These are phyloP conservation scores for Ochropleura plecta DNA, from an alignment of 2,888 invertebrate species.

Conservation along the genomic window DNA sequence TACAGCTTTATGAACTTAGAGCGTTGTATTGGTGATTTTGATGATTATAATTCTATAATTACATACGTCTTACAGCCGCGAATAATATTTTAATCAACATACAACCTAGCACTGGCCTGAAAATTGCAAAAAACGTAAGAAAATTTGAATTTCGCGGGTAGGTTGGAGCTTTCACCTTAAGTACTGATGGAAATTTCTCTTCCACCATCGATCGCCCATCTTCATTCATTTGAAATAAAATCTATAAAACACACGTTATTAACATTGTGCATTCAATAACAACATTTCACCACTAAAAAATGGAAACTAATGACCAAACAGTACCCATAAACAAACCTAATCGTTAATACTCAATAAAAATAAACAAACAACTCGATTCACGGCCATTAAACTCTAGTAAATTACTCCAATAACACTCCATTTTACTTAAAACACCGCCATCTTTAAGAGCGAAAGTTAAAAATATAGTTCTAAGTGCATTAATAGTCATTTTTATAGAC, in stretches of 20 bases:
- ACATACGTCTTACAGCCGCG: too few relatives aligned
- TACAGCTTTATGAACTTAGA: too few relatives aligned
- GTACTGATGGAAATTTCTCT: neutral
- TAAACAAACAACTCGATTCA: constrained; percentile 20
- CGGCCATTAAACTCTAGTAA: constrained; percentile 39
- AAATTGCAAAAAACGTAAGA: too few relatives aligned
- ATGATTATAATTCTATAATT: too few relatives aligned
- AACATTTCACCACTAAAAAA: constrained; percentile 30
- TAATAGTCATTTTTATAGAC: constrained; percentile 35
- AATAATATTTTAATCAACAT: too few relatives aligned
- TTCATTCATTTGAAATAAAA: neutral
- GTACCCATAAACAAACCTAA: constrained; percentile 28
- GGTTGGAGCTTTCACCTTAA: too few relatives aligned
- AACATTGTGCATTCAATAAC: neutral
- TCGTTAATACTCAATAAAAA: constrained; percentile 24
- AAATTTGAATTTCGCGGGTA: too few relatives aligned
- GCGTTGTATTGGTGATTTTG: too few relatives aligned
- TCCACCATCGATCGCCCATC: neutral
- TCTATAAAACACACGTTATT: constrained; percentile 22
- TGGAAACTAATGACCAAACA: constrained; percentile 29
- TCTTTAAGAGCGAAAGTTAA: constrained; percentile 47
- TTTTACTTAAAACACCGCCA: constrained; percentile 4
- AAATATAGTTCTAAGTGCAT: constrained; percentile 28
- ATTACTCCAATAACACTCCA: constrained; percentile 34
- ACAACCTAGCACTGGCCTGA: too few relatives aligned